Conservation (phyloP, 2,113 vertebrate genomes). For the Theropithecus gelada region DNA sequence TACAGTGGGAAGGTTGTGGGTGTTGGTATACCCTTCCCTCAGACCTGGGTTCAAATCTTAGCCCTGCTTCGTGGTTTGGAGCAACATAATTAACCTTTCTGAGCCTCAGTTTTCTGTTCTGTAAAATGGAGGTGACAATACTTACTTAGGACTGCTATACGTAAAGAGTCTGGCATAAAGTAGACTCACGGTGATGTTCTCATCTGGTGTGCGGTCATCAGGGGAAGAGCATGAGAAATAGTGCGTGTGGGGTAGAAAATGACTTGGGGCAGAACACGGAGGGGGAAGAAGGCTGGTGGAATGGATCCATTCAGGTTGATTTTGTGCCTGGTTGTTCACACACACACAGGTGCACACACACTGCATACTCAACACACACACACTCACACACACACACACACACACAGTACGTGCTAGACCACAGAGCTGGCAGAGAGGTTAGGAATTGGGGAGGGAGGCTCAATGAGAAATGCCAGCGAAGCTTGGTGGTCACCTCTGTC, state of each 20-base stretch:
- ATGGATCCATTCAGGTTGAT: background rate
- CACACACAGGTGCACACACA: background rate
- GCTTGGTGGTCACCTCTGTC: background rate
- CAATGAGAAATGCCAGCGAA: background rate
- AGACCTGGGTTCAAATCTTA: background rate
- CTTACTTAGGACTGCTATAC: background rate
- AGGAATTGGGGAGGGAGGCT: background rate
- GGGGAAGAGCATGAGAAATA: background rate
- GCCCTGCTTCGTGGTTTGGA: background rate
- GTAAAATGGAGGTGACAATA: background rate
- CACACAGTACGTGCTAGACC: background rate
- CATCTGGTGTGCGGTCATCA: background rate
- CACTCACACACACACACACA: background rate
- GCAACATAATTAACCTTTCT: background rate
- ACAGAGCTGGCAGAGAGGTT: background rate
- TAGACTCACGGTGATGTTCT: background rate
- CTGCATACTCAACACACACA: too few species aligned
- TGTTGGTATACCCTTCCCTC: background rate
- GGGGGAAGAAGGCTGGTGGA: background rate
- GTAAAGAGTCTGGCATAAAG: background rate
- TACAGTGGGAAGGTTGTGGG: background rate
- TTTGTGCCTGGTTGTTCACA: background rate
- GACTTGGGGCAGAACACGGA: background rate
- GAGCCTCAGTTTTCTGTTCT: slow-evolving; percentile 15
- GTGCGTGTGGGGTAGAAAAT: background rate